These are phyloP conservation scores for Alaudala cheleensis DNA, from an alignment of 2,113 vertebrate genomes.

Conservation along the genomic window DNA sequence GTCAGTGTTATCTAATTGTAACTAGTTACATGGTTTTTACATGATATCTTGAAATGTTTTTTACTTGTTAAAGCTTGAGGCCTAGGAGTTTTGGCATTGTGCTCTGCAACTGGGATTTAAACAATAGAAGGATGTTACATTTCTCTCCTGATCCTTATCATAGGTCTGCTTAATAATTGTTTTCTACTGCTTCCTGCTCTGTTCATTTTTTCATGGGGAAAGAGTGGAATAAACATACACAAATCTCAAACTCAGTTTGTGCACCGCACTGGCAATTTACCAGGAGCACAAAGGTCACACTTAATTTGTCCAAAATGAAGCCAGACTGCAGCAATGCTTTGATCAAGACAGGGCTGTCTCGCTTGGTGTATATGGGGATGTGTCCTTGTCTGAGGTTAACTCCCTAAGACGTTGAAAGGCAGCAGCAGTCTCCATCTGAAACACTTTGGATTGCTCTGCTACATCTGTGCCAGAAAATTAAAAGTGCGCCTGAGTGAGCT, in stretches of 20 bases:
- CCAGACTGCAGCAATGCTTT: slow-evolving; percentile 36
- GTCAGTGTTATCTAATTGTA: not conserved
- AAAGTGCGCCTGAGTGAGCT: not conserved
- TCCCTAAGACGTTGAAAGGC: not conserved
- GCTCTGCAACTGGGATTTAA: not conserved
- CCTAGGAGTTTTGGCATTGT: not conserved
- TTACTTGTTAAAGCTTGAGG: not conserved
- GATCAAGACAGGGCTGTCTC: not conserved
- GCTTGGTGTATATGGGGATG: not conserved
- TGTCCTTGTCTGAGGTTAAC: not conserved
- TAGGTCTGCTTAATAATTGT: slow-evolving; percentile 5
- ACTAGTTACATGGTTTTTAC: not conserved
- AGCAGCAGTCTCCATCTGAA: not conserved
- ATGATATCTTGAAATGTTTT: not conserved
- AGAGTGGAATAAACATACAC: not conserved
- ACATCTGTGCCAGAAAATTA: not conserved
- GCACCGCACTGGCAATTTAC: not conserved
- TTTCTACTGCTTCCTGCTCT: slow-evolving; percentile 41
- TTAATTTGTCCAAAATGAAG: slow-evolving; percentile 48
- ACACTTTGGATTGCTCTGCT: not conserved
- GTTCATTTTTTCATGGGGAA: not conserved
- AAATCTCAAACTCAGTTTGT: not conserved
- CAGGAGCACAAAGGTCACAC: not conserved
- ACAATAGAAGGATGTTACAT: slow-evolving; percentile 48
- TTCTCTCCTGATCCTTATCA: slow-evolving; percentile 35